A percentile compares a stretch with the other conserved stretches of the same genome.
phyloP scores from a whole-genome alignment of 2,888 invertebrate genomes.

The Agrochola litura region DNA sequence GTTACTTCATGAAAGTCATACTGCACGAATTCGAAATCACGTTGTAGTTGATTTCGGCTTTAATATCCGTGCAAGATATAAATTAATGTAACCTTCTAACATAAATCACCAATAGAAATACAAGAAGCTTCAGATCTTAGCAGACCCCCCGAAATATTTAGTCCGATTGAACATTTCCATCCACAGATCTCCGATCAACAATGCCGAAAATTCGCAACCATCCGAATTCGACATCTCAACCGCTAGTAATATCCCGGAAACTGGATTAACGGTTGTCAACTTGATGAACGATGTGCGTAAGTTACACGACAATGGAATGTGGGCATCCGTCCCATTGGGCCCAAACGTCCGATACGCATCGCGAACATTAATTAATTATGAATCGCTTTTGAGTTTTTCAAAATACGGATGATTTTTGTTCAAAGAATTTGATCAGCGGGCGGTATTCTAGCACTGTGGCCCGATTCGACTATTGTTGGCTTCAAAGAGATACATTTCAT shows the following conservation, averaged over 20 bases:
- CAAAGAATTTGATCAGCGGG: slow-evolving; percentile 63
- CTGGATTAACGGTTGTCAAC: slow-evolving; percentile 90
- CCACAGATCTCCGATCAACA: slow-evolving; percentile 21
- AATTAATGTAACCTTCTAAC: no score
- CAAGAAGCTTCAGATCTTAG: not conserved
- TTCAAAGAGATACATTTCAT: slow-evolving; percentile 51
- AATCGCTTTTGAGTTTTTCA: slow-evolving; percentile 76
- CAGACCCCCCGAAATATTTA: not conserved
- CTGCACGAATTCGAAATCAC: not conserved
- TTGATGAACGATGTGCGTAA: slow-evolving; percentile 90
- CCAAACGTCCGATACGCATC: slow-evolving; percentile 81
- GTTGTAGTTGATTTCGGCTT: not conserved
- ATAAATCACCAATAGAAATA: not conserved
- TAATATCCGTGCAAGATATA: no score
- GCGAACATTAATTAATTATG: slow-evolving; percentile 84
- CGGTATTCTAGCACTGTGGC: slow-evolving; percentile 61
- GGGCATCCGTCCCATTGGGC: slow-evolving; percentile 85
- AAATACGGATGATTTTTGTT: slow-evolving; percentile 62
- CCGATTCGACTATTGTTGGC: slow-evolving; percentile 60
- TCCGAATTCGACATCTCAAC: slow-evolving; percentile 57
- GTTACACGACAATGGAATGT: slow-evolving; percentile 89
- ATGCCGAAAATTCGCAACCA: slow-evolving; percentile 41
- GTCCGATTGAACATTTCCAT: slow-evolving; percentile 9
- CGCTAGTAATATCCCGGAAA: slow-evolving; percentile 83
- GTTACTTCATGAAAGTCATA: not conserved